Base-by-base conservation (phyloP, 1,140 invertebrate genomes). In the Drosophila erecta region DNA sequence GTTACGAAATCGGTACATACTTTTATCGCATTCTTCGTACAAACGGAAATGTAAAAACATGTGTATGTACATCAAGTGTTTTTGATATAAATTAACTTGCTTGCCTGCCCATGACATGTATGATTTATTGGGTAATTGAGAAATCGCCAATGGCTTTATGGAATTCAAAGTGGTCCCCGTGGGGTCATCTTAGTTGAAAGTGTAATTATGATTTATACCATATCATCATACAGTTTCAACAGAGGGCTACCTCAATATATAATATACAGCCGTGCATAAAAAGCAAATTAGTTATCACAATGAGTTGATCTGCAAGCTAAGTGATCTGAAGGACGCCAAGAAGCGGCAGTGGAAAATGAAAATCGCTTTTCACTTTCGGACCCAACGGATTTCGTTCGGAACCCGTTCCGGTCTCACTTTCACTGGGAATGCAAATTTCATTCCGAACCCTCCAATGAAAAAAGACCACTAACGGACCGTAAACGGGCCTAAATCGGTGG, bases 391-490 rank as follows among this genome's bases (percentile, higher is more conserved):
- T 30, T 51, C 15, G 35, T 20, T 35, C 30, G 17, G 12, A 62
- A 62, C 59, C 54, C 17, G 59, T 62, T 62, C 24, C 37, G 8
- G 1, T 33, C 49, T 43, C 54, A 62, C 59, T 62, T 62, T 62
- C 59, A 59, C 59, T 41, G 15, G 27, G 14, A 55, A 55, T 55
- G 53, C 37, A 59, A 59, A 62, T 62, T 62, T 40, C 59, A 38
- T n/a, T 20, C 17, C 12, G 17, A 14, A 43, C 54, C 54, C 59
- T 62, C 59, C 59, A 15, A 59, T 62, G 59, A 41, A 62, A 24
- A 41, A 62, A 24, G 55, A 59, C 37, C 24, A 27, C 59, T 62
- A 62, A 62, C 59, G 58, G 54, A 62, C 59, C 59, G 38, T 59
- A 62, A 62, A 62, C 59, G 54, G 59, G 59, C 41, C 59, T 60